Evolutionary conservation across 2,797 vertebrate genomes (phyloP).

Genomic region (Tragelaphus oryx): DNA sequence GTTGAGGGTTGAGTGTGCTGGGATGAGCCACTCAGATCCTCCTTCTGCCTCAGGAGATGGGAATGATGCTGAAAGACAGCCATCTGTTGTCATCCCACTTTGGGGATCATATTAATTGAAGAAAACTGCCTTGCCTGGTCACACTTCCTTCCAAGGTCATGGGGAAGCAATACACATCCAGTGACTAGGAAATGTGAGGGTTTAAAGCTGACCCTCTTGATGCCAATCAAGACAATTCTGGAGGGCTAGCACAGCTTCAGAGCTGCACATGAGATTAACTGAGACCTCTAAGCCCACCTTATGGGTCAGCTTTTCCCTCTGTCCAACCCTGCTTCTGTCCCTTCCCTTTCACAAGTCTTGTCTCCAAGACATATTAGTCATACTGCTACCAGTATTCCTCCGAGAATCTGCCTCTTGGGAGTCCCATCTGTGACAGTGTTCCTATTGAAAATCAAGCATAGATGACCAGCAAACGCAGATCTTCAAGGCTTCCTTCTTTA

Average conservation of each 20-base stretch:
- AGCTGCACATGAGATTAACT: not conserved
- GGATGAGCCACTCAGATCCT: not conserved
- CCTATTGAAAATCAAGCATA: not conserved
- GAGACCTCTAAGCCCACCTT: not conserved
- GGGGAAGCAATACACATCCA: not conserved
- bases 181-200: not conserved
- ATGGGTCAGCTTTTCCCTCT: not conserved
- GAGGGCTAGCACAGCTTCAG: not conserved
- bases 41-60: not conserved
- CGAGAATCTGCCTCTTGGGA: not conserved
- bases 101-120: not conserved
- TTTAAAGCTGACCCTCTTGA: not conserved
- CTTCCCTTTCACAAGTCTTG: not conserved
- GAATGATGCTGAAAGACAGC: not conserved
- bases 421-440: not conserved
- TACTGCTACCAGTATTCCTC: not conserved
- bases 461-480: not conserved
- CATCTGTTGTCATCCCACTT: not conserved
- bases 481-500: not conserved
- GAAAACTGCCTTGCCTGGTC: not conserved
- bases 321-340: not conserved
- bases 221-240: not conserved
- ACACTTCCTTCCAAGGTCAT: not conserved
- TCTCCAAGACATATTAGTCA: not conserved
- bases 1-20: not conserved